Conservation (phyloP, 2,888 invertebrate genomes). For the Diarsia dahlii region DNA sequence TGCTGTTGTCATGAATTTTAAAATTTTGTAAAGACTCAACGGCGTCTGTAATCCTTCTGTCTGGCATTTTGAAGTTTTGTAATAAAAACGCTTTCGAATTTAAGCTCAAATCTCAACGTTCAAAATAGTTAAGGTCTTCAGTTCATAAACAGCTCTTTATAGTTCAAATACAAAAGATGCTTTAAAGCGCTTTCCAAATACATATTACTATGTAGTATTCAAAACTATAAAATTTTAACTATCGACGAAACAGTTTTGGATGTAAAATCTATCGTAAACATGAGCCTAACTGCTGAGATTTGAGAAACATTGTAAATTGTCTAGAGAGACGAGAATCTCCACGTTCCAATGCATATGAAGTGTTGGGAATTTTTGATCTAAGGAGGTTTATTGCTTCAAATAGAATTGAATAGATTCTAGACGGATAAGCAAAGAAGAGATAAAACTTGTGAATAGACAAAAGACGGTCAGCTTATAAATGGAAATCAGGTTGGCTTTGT, state of each 20-base stretch:
- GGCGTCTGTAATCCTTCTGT: conserved; percentile 30
- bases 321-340: conserved; percentile 17
- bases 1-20: conserved; percentile 61
- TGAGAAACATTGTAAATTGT: conserved; percentile 41
- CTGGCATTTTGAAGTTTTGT: conserved; percentile 36
- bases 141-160: conserved; percentile 14
- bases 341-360: conserved; percentile 35
- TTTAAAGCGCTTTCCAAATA: conserved; percentile 27
- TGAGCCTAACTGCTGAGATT: conserved; percentile 35
- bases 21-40: conserved; percentile 39
- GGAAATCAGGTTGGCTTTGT: not conserved
- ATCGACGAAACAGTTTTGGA: conserved; percentile 40
- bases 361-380: conserved; percentile 38
- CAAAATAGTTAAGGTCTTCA: not conserved
- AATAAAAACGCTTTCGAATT: conserved; percentile 29
- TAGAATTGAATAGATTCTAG: conserved; percentile 21
- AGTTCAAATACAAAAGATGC: conserved; percentile 15
- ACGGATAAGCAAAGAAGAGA: not conserved
- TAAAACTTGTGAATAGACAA: conserved; percentile 1
- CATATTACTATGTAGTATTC: conserved; percentile 10
- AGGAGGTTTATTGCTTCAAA: conserved; percentile 43
- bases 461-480: not conserved
- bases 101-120: conserved; percentile 5
- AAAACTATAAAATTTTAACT: conserved; percentile 44
- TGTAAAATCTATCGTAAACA: conserved; percentile 43